Percentiles rank a stretch among this genome's conserved stretches.
Conservation (phyloP, 2,113 vertebrate genomes). For the Montifringilla adamsi region DNA sequence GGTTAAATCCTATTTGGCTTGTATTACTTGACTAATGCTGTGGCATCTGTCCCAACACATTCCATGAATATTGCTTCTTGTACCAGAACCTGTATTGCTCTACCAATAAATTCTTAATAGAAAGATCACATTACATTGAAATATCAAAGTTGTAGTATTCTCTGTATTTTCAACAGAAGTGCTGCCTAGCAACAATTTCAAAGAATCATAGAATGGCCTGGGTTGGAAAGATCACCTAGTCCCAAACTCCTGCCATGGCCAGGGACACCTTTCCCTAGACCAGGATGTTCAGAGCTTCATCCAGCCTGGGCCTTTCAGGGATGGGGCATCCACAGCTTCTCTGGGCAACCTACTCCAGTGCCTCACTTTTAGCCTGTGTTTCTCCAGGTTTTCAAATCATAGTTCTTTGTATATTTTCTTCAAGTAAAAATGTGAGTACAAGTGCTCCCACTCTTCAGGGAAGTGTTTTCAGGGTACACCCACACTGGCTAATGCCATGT, state of each 20-base stretch:
- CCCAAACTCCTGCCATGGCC: not conserved
- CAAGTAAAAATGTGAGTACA: not conserved
- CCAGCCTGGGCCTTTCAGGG: not conserved
- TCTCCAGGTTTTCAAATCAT: not conserved
- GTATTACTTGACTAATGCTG: not conserved
- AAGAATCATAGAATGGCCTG: not conserved
- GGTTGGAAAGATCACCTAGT: not conserved
- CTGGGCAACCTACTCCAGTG: not conserved
- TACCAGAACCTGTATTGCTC: not conserved
- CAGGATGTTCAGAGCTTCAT: not conserved
- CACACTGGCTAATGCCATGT: accelerated
- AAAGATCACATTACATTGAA: not conserved
- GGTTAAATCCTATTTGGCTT: not conserved
- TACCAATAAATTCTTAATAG: not conserved
- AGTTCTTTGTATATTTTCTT: not conserved
- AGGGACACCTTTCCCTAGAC: not conserved
- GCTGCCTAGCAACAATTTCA: not conserved
- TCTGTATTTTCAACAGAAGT: not conserved
- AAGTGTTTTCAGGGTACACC: not conserved
- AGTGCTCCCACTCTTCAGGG: not conserved
- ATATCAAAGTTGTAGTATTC: not conserved
- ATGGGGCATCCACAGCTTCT: not conserved
- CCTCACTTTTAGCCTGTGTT: not conserved
- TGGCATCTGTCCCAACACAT: not conserved
- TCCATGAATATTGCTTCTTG: conserved; percentile 17